Conservation (phyloP, 2,888 invertebrate species). For the Acleris holmiana region DNA sequence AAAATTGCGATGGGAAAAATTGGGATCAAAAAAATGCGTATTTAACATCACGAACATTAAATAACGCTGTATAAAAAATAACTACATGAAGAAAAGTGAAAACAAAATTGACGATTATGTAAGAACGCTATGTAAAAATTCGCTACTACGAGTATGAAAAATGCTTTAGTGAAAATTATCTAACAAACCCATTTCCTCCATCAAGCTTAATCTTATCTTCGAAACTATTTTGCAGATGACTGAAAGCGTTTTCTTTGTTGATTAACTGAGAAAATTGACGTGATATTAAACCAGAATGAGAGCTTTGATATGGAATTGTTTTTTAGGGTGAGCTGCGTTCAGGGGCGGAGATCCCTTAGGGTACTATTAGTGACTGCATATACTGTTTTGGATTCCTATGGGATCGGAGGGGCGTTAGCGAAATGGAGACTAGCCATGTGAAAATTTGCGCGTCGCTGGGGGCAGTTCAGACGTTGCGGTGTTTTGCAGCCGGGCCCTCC, state of each 20-base stretch:
- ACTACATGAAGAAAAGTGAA: no score
- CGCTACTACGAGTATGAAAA: no score
- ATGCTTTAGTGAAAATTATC: no score
- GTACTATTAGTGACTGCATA: slow-evolving; percentile 74
- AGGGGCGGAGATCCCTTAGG: slow-evolving; percentile 53
- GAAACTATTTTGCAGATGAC: not conserved
- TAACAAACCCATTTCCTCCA: no score
- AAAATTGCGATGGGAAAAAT: no score
- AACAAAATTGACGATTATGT: no score
- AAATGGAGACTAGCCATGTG: slow-evolving; percentile 81
- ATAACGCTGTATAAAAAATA: no score
- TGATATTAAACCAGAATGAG: slow-evolving; percentile 29
- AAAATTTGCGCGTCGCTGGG: slow-evolving; percentile 80
- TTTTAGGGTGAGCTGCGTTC: slow-evolving; percentile 26
- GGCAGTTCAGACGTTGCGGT: slow-evolving; percentile 79
- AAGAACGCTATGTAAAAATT: no score
- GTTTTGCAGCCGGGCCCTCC: slow-evolving; percentile 58
- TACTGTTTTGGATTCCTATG: slow-evolving; percentile 78
- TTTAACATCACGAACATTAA: no score
- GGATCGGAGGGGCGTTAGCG: slow-evolving; percentile 71
- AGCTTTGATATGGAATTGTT: slow-evolving; percentile 36
- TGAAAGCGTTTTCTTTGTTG: slow-evolving; percentile 25
- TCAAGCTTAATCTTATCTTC: no score
- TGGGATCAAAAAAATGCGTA: no score
- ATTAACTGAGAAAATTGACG: slow-evolving; percentile 34